Base-by-base conservation (phyloP, 2,113 vertebrate species). In the Poecile atricapillus region DNA sequence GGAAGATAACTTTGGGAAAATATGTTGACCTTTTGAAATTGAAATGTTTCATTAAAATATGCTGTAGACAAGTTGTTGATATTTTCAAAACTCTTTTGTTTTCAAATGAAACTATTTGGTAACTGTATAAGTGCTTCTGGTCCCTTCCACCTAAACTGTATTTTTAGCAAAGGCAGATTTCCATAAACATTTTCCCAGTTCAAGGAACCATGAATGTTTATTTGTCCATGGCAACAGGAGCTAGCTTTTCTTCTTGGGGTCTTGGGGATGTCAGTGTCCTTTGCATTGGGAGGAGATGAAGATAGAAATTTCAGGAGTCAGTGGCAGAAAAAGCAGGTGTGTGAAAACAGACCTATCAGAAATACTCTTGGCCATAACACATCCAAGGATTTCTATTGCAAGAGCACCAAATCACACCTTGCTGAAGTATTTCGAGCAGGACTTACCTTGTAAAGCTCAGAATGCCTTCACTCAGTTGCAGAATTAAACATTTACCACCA, bases 41-140 rank as follows among this genome's bases (percentile, higher is more conserved):
- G 43, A 76, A 90, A 65, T 17, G 4, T 85, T 93, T 82, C 60
- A 75, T 58, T 53, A 88, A 79, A 85, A 78, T 91, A 81, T 77
- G 78, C 62, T 33, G 21, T 41, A 71, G 93, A 84, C 39, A 79
- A 82, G 53, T 79, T 82, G 47, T 31, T 90, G 78, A 83, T 91
- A 83, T 65, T 94, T 93, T 85, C 82, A 90, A 44, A 83, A 52
- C 27, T 78, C 39, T 56, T 65, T 76, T 92, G n/a, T 90, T 93
- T 93, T 74, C 71, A 80, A 47, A 80, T 65, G 31, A 77, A 93
- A 19, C 8, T 86, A 5, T 74, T 86, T 77, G 50, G 31, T 96
- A 50, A 63, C 33, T 0, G 1, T 35, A 4, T 30, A 70, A 83
- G 17, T 41, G 76, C 41, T 59, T 94, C 74, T 80, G 49, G 5